These are phyloP conservation scores for Alces alces DNA, from an alignment of 2,113 vertebrate genomes.

Conservation along the genomic window DNA sequence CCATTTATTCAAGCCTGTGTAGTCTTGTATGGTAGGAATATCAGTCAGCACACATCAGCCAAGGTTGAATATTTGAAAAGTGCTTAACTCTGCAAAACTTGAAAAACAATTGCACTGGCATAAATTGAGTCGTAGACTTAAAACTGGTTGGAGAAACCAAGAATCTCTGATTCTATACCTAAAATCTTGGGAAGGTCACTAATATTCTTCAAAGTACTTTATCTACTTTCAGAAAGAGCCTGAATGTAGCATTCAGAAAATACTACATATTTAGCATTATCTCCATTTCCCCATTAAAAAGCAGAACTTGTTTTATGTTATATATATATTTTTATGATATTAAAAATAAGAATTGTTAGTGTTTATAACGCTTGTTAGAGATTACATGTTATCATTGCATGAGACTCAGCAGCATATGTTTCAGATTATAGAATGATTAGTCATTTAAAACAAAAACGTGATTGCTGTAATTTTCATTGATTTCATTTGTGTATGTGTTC, in stretches of 20 bases:
- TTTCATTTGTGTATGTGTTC: background rate
- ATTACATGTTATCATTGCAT: background rate
- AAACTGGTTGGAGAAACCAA: background rate
- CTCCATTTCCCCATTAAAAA: background rate
- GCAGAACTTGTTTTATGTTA: background rate
- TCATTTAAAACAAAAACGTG: constrained; percentile 7
- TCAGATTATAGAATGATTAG: background rate
- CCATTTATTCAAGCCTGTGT: background rate
- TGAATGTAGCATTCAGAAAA: background rate
- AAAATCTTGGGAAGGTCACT: background rate
- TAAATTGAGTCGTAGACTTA: background rate
- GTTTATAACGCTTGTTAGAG: background rate
- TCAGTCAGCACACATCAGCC: background rate
- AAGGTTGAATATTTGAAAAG: constrained; percentile 11
- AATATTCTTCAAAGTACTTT: background rate
- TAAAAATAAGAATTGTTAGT: background rate
- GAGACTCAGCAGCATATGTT: background rate
- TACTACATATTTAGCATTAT: background rate
- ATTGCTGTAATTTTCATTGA: background rate
- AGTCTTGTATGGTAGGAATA: background rate
- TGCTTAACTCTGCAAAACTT: background rate
- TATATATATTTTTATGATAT: background rate
- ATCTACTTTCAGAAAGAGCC: background rate
- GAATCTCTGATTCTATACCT: background rate
- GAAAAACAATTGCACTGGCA: background rate